Conservation (phyloP, 2,888 invertebrate species). For the Micoletzkya japonica region DNA sequence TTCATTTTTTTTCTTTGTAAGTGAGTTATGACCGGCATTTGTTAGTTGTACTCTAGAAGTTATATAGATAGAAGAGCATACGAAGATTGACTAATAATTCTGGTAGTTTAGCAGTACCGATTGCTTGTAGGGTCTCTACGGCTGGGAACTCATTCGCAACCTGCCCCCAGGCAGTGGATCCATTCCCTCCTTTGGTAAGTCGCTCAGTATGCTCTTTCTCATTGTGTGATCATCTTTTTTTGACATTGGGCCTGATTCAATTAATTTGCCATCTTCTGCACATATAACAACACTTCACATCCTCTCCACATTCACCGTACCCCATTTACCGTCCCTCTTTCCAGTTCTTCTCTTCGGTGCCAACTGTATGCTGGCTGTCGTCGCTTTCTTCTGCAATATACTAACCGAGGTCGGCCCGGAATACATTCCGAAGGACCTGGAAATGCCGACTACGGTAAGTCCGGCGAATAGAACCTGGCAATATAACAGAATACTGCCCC, state of each 20-base stretch:
- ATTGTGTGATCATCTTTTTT: too few species aligned
- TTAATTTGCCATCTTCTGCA: too few species aligned
- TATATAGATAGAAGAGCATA: too few species aligned
- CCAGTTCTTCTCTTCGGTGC: constrained; percentile 37
- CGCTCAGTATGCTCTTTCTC: not conserved
- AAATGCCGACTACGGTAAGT: constrained; percentile 36
- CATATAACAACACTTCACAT: too few species aligned
- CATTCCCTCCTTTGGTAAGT: constrained; percentile 51
- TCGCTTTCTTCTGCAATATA: constrained; percentile 36
- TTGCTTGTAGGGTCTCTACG: constrained; percentile 43
- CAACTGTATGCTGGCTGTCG: constrained; percentile 35
- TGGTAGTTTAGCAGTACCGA: not conserved
- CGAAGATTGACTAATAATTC: not conserved
- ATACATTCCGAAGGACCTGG: constrained; percentile 37
- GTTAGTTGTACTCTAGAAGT: not conserved
- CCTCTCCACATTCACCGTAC: too few species aligned
- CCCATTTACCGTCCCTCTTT: not conserved
- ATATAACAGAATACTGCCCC: not conserved
- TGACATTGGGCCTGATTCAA: too few species aligned
- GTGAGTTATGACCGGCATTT: too few species aligned
- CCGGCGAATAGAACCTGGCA: not conserved
- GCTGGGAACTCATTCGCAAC: constrained; percentile 50
- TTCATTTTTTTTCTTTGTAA: too few species aligned
- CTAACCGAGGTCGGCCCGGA: constrained; percentile 29
- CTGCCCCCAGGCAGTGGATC: constrained; percentile 60